A percentile compares a stretch with the other conserved stretches of the same genome.
These are phyloP conservation scores for Indicator maculatus DNA, from an alignment of 2,113 vertebrate species.

Conservation along the genomic window DNA sequence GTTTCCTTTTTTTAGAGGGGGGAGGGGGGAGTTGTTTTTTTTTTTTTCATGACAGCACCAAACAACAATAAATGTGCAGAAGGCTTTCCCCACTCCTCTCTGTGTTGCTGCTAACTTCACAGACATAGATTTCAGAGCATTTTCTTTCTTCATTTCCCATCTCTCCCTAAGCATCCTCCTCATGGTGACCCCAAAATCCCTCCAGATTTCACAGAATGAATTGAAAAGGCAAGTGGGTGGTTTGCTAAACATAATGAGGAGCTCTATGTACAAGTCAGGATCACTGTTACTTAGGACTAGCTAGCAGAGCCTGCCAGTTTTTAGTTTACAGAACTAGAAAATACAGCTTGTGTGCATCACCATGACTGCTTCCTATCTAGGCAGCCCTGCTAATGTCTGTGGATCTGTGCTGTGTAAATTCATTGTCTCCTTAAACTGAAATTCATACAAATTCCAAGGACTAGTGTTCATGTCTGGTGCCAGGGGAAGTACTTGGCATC, in stretches of 20 bases:
- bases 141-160: neutral
- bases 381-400: neutral
- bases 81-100: neutral
- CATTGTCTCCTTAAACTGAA: constrained; percentile 7
- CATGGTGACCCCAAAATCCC: neutral
- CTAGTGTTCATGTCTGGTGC: neutral
- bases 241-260: neutral
- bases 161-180: neutral
- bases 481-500: neutral
- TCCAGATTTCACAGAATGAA: neutral
- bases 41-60: neutral
- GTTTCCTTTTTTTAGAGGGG: too few species aligned
- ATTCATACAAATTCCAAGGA: neutral
- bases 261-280: neutral
- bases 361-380: neutral
- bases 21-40: neutral
- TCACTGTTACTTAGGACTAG: neutral
- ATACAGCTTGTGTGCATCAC: neutral
- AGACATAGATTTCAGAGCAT: neutral
- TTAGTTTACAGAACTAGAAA: neutral
- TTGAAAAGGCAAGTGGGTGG: neutral
- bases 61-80: neutral
- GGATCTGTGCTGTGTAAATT: neutral
- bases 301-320: neutral
- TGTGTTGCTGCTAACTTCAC: neutral